Percentiles rank a stretch among this genome's conserved stretches.
phyloP scores from a whole-genome alignment of 2,797 vertebrate genomes.

The Gymnoscopelus braueri region DNA sequence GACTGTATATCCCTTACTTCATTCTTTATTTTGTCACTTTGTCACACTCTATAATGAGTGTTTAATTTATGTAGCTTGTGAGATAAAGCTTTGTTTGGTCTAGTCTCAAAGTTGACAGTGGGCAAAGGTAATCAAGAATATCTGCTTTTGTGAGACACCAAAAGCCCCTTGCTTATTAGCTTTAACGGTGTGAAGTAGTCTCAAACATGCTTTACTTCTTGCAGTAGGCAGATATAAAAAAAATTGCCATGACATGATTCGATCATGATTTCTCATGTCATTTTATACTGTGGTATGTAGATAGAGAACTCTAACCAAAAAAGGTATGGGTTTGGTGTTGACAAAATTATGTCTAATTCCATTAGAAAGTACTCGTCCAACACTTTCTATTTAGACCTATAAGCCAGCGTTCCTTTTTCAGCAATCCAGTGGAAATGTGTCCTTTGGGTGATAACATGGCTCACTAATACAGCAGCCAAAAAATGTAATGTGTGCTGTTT shows the following conservation, averaged over 20 bases:
- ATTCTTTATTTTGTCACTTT: too few species aligned
- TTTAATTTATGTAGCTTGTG: not conserved
- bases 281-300: not conserved
- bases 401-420: slow-evolving; percentile 25
- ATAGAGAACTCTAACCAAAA: slow-evolving; percentile 15
- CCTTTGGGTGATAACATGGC: slow-evolving; percentile 65
- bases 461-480: slow-evolving; percentile 63
- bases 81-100: slow-evolving; percentile 1
- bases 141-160: slow-evolving; percentile 31
- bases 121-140: slow-evolving; percentile 31
- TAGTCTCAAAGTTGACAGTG: slow-evolving; percentile 9
- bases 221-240: not conserved
- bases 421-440: slow-evolving; percentile 63
- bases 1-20: too few species aligned
- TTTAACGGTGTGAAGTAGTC: not conserved
- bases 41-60: too few species aligned
- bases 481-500: slow-evolving; percentile 47
- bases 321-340: slow-evolving; percentile 11
- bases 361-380: not conserved
- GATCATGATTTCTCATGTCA: slow-evolving; percentile 5
- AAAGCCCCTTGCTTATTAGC: slow-evolving; percentile 30
- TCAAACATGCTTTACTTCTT: slow-evolving; percentile 3
- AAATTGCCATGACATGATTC: not conserved
- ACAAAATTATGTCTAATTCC: not conserved
- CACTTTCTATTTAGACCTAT: not conserved